Conservation (phyloP, 2,797 vertebrate genomes). For the Periparus ater region DNA sequence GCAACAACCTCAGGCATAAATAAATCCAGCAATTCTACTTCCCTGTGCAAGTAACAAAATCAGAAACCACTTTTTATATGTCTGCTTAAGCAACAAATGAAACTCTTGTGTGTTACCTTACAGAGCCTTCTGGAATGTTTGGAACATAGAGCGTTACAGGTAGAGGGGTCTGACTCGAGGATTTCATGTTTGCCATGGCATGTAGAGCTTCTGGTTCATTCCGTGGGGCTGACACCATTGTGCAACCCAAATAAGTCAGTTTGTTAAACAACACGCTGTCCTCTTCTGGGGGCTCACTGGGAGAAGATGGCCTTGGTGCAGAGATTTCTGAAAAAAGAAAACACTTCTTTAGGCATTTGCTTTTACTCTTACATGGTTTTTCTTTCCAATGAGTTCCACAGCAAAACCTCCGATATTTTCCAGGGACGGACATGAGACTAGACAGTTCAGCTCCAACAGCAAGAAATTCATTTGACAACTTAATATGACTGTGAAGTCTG, state of each 20-base stretch:
- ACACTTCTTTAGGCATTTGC: background rate
- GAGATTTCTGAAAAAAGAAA: constrained; percentile 71
- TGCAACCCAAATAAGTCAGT: constrained; percentile 91
- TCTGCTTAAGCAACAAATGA: background rate
- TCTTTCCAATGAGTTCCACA: background rate
- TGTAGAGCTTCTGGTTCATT: constrained; percentile 88
- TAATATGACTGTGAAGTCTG: background rate
- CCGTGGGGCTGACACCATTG: constrained; percentile 93
- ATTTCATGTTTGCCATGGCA: constrained; percentile 89
- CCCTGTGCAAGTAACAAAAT: background rate
- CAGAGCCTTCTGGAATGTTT: constrained; percentile 90
- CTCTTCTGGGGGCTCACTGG: constrained; percentile 81
- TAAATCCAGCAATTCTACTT: background rate
- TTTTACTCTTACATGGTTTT: background rate
- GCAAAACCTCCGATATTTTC: background rate
- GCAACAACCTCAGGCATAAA: background rate
- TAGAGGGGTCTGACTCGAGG: constrained; percentile 84
- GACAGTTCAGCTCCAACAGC: background rate
- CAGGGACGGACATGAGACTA: background rate
- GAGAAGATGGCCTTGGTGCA: constrained; percentile 54
- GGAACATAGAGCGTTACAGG: constrained; percentile 92
- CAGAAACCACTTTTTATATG: background rate
- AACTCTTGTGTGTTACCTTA: constrained; percentile 81
- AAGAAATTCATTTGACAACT: background rate
- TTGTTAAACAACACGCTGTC: constrained; percentile 96